Conservation (phyloP, 2,888 invertebrate species). For the Eucriotettix oculatus region DNA sequence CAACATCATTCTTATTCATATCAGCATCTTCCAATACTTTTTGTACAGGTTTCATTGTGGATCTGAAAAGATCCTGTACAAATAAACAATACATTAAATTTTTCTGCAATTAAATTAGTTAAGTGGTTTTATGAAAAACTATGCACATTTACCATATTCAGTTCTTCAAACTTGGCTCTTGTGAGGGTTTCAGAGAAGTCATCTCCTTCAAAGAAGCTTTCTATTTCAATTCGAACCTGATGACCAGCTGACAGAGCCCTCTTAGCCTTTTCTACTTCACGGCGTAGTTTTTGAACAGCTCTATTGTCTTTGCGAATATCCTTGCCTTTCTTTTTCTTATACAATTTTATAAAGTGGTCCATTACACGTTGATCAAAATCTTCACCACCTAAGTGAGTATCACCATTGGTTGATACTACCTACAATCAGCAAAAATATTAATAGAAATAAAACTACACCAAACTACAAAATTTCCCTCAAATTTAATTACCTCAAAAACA, state of each 20-base stretch:
- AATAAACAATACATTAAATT: neutral
- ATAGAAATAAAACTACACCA: neutral
- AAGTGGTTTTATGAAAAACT: neutral
- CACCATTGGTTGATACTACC: constrained; percentile 80
- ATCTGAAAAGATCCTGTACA: constrained; percentile 53
- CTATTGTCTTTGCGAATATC: constrained; percentile 89
- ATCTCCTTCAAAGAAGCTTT: constrained; percentile 94
- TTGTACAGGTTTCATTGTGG: constrained; percentile 87
- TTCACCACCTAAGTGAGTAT: constrained; percentile 96
- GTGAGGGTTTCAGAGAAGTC: constrained; percentile 97
- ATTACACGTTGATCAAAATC: constrained; percentile 97
- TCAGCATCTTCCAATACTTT: constrained; percentile 97
- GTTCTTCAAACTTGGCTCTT: constrained; percentile 95
- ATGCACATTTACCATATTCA: constrained; percentile 61
- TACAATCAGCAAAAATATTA: constrained; percentile 3
- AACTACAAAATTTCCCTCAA: neutral
- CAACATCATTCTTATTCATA: constrained; percentile 94
- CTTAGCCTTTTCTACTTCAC: constrained; percentile 96
- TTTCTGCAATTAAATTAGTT: neutral
- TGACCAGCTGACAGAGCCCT: constrained; percentile 86
- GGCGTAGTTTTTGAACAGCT: constrained; percentile 87
- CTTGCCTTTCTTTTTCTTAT: constrained; percentile 98
- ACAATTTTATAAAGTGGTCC: constrained; percentile 97
- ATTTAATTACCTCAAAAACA: constrained; percentile 62
- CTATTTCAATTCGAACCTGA: constrained; percentile 95